A percentile compares a stretch with the other conserved stretches of the same genome.
These are phyloP conservation scores for Calycopis cecrops DNA, from an alignment of 1,140 invertebrate genomes.

Conservation along the genomic window DNA sequence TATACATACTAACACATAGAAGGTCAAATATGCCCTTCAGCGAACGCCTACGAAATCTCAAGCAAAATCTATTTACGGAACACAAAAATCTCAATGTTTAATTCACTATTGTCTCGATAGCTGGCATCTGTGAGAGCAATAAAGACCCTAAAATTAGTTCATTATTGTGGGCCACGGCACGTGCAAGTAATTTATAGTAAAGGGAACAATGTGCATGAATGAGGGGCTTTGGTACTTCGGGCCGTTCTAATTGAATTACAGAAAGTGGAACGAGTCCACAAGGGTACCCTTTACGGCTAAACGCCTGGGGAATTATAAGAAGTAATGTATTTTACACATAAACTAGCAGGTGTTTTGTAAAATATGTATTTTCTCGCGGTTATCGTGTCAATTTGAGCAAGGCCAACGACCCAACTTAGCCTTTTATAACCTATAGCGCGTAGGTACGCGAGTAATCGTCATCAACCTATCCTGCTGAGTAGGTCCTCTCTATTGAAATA, in stretches of 20 bases:
- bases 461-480: too few relatives aligned
- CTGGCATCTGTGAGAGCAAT: slow-evolving; percentile 5
- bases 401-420: neutral
- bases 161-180: neutral
- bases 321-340: slow-evolving; percentile 1
- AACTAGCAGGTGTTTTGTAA: slow-evolving; percentile 1
- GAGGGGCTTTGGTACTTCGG: slow-evolving; percentile 31
- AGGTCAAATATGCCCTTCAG: too few relatives aligned
- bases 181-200: slow-evolving; percentile 21
- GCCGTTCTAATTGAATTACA: slow-evolving; percentile 65
- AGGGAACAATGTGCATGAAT: slow-evolving; percentile 30
- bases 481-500: too few relatives aligned
- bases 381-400: neutral
- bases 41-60: too few relatives aligned
- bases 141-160: slow-evolving; percentile 8
- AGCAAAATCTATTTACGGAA: too few relatives aligned
- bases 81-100: too few relatives aligned
- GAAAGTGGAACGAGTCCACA: slow-evolving; percentile 51
- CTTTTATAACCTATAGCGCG: too few relatives aligned
- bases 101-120: too few relatives aligned
- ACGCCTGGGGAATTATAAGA: slow-evolving; percentile 16
- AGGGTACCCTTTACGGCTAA: slow-evolving; percentile 28
- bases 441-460: too few relatives aligned
- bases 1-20: too few relatives aligned
- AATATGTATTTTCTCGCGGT: neutral